phyloP scores from a whole-genome alignment of 2,113 vertebrate species.

The Eubucco bourcierii region DNA sequence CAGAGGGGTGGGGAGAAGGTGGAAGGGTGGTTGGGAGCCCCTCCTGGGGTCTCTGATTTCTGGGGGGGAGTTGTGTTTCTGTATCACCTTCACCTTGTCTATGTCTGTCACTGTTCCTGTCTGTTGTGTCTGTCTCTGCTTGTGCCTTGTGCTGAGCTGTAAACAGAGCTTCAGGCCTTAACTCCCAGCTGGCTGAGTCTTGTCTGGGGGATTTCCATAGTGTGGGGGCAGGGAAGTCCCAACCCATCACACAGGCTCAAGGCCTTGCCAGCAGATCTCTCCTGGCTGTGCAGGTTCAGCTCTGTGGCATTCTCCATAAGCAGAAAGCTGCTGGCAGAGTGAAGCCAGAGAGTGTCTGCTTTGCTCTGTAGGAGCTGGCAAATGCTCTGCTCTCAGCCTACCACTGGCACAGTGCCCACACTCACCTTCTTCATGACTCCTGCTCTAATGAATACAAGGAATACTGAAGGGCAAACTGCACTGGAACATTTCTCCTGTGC shows the following conservation, averaged over 20 bases:
- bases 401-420: not conserved
- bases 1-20: no score
- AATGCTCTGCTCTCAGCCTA: conserved; percentile 7
- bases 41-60: no score
- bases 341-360: not conserved
- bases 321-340: not conserved
- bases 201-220: no score
- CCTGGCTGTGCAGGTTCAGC: not conserved
- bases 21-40: no score
- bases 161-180: no score
- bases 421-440: not conserved
- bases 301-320: not conserved
- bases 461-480: not conserved
- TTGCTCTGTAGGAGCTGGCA: not conserved
- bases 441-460: not conserved
- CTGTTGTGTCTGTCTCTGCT: no score
- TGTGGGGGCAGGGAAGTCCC: no score
- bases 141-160: no score
- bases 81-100: no score
- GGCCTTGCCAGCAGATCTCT: not conserved
- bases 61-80: no score
- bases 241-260: not conserved
- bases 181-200: no score
- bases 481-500: not conserved
- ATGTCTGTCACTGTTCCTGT: no score